phyloP scores from a whole-genome alignment of 2,113 vertebrate genomes.

The Melanostigma gelatinosum region DNA sequence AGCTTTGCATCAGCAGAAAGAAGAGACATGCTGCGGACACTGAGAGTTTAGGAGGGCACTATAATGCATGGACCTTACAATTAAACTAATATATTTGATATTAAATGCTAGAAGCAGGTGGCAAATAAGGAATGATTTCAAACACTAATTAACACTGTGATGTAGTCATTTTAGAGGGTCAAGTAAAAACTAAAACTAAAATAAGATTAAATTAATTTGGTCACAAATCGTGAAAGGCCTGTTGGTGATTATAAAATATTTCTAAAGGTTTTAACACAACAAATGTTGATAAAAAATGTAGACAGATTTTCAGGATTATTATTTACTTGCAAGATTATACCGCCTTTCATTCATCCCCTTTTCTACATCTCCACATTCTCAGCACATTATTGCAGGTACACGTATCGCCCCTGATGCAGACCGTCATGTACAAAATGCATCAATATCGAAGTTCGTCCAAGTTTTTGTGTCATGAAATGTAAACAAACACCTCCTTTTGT shows the following conservation, averaged over 20 bases:
- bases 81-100: background rate
- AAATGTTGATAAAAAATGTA: background rate
- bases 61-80: background rate
- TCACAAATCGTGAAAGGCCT: background rate
- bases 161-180: background rate
- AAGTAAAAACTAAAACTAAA: background rate
- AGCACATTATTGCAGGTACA: background rate
- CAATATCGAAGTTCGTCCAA: background rate
- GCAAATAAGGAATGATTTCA: background rate
- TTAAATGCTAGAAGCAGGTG: background rate
- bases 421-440: background rate
- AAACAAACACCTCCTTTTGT: background rate
- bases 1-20: background rate
- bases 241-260: background rate
- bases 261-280: background rate
- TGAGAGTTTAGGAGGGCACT: background rate
- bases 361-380: no score
- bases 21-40: background rate
- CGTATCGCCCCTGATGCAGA: background rate
- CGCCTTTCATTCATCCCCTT: background rate
- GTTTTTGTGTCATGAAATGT: background rate
- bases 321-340: background rate
- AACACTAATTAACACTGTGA: background rate
- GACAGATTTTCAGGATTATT: background rate
- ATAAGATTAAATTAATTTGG: background rate